Evolutionary conservation across 1,140 invertebrate species (phyloP).

Genomic region (Hypothenemus hampei): DNA sequence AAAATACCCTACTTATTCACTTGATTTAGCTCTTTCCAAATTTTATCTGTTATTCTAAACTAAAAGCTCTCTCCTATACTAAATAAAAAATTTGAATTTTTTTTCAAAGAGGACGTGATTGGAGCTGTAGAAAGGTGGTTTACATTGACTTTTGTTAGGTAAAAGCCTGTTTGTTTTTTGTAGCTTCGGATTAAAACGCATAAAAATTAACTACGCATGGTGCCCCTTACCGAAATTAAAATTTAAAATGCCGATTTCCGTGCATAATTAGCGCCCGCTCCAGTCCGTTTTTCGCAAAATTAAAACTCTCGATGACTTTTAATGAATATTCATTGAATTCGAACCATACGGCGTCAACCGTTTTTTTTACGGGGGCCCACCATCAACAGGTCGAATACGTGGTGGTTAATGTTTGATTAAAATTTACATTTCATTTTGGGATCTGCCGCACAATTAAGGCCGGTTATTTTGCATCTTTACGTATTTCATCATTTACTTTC

Average conservation of each 20-base stretch:
- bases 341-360: conserved; percentile 15
- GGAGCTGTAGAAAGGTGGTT: too few species aligned
- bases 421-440: conserved; percentile 12
- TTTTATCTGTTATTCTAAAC: too few species aligned
- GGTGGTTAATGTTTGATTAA: conserved; percentile 5
- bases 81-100: too few species aligned
- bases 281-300: conserved; percentile 21
- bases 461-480: too few species aligned
- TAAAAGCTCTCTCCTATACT: too few species aligned
- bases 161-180: conserved; percentile 7
- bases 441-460: background rate
- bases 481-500: too few species aligned
- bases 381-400: conserved; percentile 19
- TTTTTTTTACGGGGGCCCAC: conserved; percentile 8
- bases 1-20: too few species aligned
- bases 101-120: too few species aligned
- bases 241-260: conserved; percentile 25
- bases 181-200: too few species aligned
- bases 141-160: conserved; percentile 6
- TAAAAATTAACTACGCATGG: too few species aligned
- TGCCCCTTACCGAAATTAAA: conserved; percentile 20
- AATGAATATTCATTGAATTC: conserved; percentile 26
- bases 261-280: conserved; percentile 22
- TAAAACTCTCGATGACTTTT: conserved; percentile 21
- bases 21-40: too few species aligned